Evolutionary conservation across 2,888 invertebrate species (phyloP), one percentile per base, ranked within the genome.

Genomic region (Hololepta plana): DNA sequence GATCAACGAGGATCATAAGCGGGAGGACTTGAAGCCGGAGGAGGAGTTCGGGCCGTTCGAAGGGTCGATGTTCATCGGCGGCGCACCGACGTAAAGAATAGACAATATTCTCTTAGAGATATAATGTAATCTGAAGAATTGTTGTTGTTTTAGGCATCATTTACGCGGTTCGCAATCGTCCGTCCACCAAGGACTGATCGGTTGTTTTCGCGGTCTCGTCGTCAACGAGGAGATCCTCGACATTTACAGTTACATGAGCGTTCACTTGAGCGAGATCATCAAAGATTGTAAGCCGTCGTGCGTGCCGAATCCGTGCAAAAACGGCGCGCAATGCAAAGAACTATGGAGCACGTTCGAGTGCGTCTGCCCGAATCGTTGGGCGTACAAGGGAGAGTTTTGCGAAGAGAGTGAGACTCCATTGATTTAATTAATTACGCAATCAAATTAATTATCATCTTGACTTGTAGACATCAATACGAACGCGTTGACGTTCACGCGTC

Each of bases 241-340:
- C 45, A 81, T 93, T 36, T 82, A 87, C 55, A 82, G 81, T 38
- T 87, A 87, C 52, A 85, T 82, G 80, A 82, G 84, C 20, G 85
- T 85, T 15, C 85, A 87, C 56, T 56, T 87, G 27, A 82, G 81
- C 24, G 88, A 87, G 53, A 88, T 91, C 34, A 84, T 85, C 32
- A 80, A 81, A 49, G 87, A 88, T 47, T 93, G 93, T 48, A 84
- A 82, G 46, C 88, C 90, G 1, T 87, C 87, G 0, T 93, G 93
- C 53, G 84, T 85, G 36, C 87, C 88, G 1, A 87, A 87, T 47
- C 90, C 90, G 5, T 93, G 91, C 49, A 74, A 79, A 51, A 90
- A 93, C 49, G 84, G 76, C 23, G 91, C 87, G 0, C 71, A 70
- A 35, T 93, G 85, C 48, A 84, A 84, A 42, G 88, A 91, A 49